phyloP scores from a whole-genome alignment of 2,888 invertebrate species.

The Perizoma flavofasciatum region DNA sequence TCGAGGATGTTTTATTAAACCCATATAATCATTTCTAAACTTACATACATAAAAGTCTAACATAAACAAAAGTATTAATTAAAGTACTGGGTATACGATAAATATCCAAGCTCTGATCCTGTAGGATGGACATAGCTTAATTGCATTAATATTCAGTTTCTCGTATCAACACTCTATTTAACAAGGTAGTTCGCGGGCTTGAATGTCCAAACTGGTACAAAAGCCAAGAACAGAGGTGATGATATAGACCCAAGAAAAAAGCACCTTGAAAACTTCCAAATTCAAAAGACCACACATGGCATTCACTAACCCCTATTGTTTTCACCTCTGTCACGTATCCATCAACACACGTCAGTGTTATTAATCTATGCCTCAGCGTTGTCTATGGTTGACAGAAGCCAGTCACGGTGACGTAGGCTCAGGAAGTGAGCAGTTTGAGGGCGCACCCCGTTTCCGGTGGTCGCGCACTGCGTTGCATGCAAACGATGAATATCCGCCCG shows the following conservation, averaged over 20 bases:
- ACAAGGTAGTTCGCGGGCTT: too few relatives aligned
- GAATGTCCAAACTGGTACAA: not conserved
- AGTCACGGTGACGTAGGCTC: slow-evolving; percentile 43
- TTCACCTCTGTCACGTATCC: slow-evolving; percentile 21
- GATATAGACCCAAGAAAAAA: slow-evolving; percentile 8
- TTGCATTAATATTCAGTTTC: too few relatives aligned
- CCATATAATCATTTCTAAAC: too few relatives aligned
- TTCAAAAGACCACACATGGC: slow-evolving; percentile 11
- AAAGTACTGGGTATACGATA: too few relatives aligned
- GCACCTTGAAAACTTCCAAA: slow-evolving; percentile 13
- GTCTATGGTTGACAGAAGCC: slow-evolving; percentile 29
- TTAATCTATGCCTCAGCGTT: slow-evolving; percentile 4
- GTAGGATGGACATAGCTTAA: too few relatives aligned
- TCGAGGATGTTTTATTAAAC: too few relatives aligned
- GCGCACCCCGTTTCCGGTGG: slow-evolving; percentile 74
- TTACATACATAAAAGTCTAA: too few relatives aligned
- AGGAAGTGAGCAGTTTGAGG: slow-evolving; percentile 77
- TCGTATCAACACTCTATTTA: too few relatives aligned
- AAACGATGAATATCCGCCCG: slow-evolving; percentile 46
- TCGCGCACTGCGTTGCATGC: slow-evolving; percentile 75
- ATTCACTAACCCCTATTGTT: slow-evolving; percentile 14
- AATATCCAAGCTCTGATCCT: too few relatives aligned
- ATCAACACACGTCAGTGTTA: slow-evolving; percentile 17
- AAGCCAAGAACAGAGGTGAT: slow-evolving; percentile 2
- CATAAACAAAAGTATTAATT: too few relatives aligned